Evolutionary conservation across 2,113 vertebrate genomes (phyloP).

Genomic region (Polypterus bichir): DNA sequence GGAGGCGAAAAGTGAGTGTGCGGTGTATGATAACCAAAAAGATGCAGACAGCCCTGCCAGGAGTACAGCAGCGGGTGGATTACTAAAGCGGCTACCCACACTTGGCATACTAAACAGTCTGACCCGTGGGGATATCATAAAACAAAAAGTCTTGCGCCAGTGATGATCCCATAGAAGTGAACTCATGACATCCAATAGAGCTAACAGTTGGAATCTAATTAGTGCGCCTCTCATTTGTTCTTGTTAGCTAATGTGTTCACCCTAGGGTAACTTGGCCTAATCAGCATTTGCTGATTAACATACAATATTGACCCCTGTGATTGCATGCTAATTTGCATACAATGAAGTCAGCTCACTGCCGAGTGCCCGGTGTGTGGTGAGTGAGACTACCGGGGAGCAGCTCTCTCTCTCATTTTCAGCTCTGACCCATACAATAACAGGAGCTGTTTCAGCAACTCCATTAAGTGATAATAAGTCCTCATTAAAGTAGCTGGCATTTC

Average conservation of each 20-base stretch:
- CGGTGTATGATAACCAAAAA: no score
- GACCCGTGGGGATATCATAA: no score
- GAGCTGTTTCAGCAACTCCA: background rate
- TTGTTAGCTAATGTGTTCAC: constrained; percentile 2
- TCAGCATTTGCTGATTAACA: constrained; percentile 12
- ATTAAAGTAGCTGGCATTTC: constrained; percentile 1
- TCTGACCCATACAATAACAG: background rate
- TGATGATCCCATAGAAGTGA: background rate
- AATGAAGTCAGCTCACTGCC: constrained; percentile 5
- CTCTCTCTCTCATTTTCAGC: background rate
- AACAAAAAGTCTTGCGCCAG: no score
- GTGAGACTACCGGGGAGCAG: no score
- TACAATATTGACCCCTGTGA: constrained; percentile 5
- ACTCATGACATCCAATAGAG: background rate
- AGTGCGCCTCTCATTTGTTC: constrained; percentile 3
- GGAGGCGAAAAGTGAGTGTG: no score
- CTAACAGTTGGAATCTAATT: constrained; percentile 5
- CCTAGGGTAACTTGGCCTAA: constrained; percentile 6
- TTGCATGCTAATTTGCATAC: constrained; percentile 2
- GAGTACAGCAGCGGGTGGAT: no score
- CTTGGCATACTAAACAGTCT: no score
- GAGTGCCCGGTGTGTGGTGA: no score
- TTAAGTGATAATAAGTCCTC: constrained; percentile 6
- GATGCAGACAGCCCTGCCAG: no score
- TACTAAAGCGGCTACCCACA: no score